Base-by-base conservation (phyloP, 2,113 vertebrate genomes). In the Pterocles orientalis region DNA sequence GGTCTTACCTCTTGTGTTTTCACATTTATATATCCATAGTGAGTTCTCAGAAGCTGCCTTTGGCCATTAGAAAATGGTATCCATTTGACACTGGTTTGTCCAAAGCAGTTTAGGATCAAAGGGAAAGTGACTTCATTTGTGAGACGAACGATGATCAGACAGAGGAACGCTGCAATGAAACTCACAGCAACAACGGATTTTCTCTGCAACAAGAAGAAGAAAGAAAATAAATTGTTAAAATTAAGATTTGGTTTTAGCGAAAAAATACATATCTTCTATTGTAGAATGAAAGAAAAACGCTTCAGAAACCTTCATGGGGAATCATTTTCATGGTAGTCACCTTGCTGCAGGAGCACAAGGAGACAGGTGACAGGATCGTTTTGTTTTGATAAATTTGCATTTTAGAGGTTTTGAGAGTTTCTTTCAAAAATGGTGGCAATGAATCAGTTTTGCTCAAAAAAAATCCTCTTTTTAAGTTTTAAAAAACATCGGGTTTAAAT, bases 1-100 rank as follows among this genome's bases (percentile, higher is more conserved):
- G 39, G 29, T 83, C 99, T 99, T 98, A 99, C 99, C 99, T 99
- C 98, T 96, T 98, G 98, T 9, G 98, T 98, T 93, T 98, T 99
- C 80, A 99, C 98, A 84, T 99, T 99, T 82, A 99, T 93, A 65
- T 99, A 99, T 71, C 99, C 99, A 51, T 97, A 98, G 95, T 99
- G 99, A 88, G 98, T 98, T 91, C 98, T 99, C 96, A 97, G 97
- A 94, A 98, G 97, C 92, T 97, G 98, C 94, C 98, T 98, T 29
- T 97, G 97, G 43, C 97, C 97, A n/a, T 98, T 98, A 90, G 98
- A 98, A 97, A 98, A 98, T 9, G 98, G 98, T 91, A 98, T 98
- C 97, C 98, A 98, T 60, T 97, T 98, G 88, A 97, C 96, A 90
- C 98, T 98, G 26, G 98, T 97, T 94, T 99, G 98, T 23, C 99